Percentiles rank a stretch among this genome's conserved stretches.
These are phyloP conservation scores for Cricetomys ansorgei DNA, from an alignment of 2,113 vertebrate genomes.

Conservation along the genomic window DNA sequence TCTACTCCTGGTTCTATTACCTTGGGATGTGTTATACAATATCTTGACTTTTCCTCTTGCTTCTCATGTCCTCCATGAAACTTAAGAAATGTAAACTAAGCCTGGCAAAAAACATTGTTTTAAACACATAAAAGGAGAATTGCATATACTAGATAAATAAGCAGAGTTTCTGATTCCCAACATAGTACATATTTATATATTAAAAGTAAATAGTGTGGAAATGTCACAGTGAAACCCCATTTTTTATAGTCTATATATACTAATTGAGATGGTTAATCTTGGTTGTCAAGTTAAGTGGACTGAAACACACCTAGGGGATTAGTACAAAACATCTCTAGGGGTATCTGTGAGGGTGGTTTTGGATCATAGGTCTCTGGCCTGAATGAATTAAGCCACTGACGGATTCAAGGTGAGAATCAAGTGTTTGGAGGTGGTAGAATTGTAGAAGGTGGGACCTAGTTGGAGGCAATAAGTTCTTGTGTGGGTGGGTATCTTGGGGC, in stretches of 20 bases:
- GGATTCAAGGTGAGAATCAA: background rate
- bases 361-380: background rate
- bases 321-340: background rate
- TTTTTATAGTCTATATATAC: background rate
- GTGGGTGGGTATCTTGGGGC: background rate
- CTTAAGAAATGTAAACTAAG: background rate
- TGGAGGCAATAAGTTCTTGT: background rate
- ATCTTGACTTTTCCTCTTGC: background rate
- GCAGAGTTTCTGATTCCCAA: background rate
- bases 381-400: background rate
- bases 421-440: background rate
- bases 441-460: background rate
- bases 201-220: background rate
- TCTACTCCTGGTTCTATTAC: background rate
- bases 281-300: background rate
- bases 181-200: background rate
- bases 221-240: background rate
- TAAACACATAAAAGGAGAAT: conserved; percentile 31
- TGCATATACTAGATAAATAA: background rate
- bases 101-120: background rate
- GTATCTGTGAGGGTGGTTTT: background rate
- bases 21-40: background rate
- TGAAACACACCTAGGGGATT: background rate
- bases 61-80: background rate
- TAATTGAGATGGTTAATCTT: background rate